Base-by-base conservation (phyloP, 2,888 invertebrate species). In the Synanthedon vespiformis region DNA sequence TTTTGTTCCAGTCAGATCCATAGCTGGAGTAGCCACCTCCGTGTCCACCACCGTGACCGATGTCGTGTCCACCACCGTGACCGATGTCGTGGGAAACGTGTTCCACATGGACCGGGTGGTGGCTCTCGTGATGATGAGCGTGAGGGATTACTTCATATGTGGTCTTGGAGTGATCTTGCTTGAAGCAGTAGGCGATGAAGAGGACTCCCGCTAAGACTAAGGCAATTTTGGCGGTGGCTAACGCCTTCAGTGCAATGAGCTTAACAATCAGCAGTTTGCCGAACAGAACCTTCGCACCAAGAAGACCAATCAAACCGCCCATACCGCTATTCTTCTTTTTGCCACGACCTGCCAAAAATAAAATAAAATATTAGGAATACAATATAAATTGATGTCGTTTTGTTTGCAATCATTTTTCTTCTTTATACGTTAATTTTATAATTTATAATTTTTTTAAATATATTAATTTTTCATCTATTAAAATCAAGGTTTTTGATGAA, bases 221-320 rank as follows among this genome's bases (percentile, higher is more conserved):
- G 0, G 95, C 95, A 60, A 95, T 90, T 86, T 95, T 95, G 61
- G 94, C 94, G 58, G 94, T 90, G 48, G 94, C 89, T 54, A 95
- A 88, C 8, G 95, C 95, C 79, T 95, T 95, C 77, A 95, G 90
- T 10, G 95, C 94, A 56, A 95, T 88, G 47, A 95, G 86, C 78
- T 95, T 95, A 68, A 95, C 85, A 74, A 94, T 93, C 76, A 95
- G 88, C 53, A 95, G 89, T 51, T 87, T 87, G 4, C 85, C 85
- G 51, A 87, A 65, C 1, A 86, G 68, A 5, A 87, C 56, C 54
- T 87, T 87, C 18, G 86, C 86, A 4, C 76, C 86, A 1, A 87
- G 64, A 61, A 94, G 86, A 62, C 94, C 89, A 60, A 94, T 88
- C 40, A 93, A 91, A 64, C 91, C 84, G 54, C 93, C 93, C 66